phyloP scores from a whole-genome alignment of 2,113 vertebrate species.

The Lathamus discolor region DNA sequence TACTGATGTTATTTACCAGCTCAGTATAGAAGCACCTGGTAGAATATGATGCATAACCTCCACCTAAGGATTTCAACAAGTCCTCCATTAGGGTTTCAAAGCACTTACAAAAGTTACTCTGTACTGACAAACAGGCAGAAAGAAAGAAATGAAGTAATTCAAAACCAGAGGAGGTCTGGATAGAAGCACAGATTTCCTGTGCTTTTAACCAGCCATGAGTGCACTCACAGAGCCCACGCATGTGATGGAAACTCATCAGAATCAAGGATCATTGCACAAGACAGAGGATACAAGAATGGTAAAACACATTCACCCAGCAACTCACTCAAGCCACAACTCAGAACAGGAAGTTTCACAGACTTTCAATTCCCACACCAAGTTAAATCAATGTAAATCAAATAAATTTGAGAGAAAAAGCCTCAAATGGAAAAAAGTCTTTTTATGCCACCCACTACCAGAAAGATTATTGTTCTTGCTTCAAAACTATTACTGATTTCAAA shows the following conservation, averaged over 20 bases:
- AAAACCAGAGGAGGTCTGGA: not conserved
- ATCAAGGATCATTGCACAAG: conserved; percentile 29
- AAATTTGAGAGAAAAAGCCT: conserved; percentile 1
- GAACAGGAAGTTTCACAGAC: conserved; percentile 62
- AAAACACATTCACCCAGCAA: conserved; percentile 1
- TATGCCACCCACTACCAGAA: conserved; percentile 51
- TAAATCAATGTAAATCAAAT: conserved; percentile 53
- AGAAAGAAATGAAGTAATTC: not conserved
- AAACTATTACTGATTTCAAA: conserved; percentile 45
- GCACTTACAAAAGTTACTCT: not conserved
- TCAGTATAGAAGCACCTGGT: not conserved
- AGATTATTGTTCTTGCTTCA: conserved; percentile 28
- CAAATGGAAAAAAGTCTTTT: conserved; percentile 54
- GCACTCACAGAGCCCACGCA: conserved; percentile 15
- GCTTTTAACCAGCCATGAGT: not conserved
- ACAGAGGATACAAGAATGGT: conserved; percentile 7
- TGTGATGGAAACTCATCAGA: conserved; percentile 33
- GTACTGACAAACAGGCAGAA: not conserved
- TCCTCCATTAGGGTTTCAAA: not conserved
- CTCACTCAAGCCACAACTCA: conserved; percentile 39
- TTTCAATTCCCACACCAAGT: conserved; percentile 61
- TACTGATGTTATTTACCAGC: not conserved
- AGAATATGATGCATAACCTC: not conserved
- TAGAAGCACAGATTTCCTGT: conserved; percentile 14
- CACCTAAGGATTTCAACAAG: not conserved